Percentiles rank a stretch among this genome's conserved stretches.
These are phyloP conservation scores for Bubo bubo DNA, from an alignment of 2,113 vertebrate species.

Conservation along the genomic window DNA sequence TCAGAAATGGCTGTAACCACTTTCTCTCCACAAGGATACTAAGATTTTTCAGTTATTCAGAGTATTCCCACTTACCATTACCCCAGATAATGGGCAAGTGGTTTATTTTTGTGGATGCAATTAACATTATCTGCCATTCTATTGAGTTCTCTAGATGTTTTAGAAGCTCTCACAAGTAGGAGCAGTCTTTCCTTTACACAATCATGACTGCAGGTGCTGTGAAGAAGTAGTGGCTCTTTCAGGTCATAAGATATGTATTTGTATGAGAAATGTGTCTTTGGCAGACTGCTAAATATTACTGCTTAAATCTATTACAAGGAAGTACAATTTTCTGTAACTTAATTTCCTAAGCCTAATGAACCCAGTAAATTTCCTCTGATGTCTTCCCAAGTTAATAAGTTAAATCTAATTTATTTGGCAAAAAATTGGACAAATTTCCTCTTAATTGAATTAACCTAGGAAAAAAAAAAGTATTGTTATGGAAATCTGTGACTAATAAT, in stretches of 20 bases:
- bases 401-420: constrained; percentile 79
- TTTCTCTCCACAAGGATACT: not conserved
- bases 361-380: constrained; percentile 81
- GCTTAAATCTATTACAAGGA: constrained; percentile 77
- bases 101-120: not conserved
- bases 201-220: not conserved
- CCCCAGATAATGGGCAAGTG: not conserved
- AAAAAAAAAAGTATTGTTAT: constrained; percentile 67
- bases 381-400: constrained; percentile 78
- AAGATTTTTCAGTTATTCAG: not conserved
- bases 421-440: constrained; percentile 71
- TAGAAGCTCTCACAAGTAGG: not conserved
- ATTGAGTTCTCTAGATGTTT: not conserved
- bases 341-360: constrained; percentile 84
- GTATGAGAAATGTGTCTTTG: constrained; percentile 73
- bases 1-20: not conserved
- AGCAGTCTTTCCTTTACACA: not conserved
- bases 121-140: not conserved
- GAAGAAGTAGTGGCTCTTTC: constrained; percentile 6
- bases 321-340: constrained; percentile 78
- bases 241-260: constrained; percentile 55
- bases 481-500: constrained; percentile 71
- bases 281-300: constrained; percentile 73
- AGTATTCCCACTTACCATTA: not conserved
- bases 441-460: constrained; percentile 76